These are phyloP conservation scores for Nothoprocta perdicaria DNA, from an alignment of 2,113 vertebrate species.

Conservation along the genomic window DNA sequence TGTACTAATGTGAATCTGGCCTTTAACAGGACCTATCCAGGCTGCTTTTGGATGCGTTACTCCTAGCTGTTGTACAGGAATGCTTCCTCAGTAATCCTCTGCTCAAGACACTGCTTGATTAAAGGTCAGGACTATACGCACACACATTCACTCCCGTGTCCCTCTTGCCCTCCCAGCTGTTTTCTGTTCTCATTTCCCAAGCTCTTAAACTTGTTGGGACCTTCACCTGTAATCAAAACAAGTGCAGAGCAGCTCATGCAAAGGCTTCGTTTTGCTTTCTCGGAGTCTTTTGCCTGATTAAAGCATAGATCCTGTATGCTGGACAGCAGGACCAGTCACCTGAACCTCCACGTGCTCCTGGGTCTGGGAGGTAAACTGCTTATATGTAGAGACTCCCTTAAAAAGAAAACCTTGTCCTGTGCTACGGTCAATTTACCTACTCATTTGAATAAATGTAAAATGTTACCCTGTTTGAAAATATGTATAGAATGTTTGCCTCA, in stretches of 20 bases:
- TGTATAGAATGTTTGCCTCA: constrained; percentile 23
- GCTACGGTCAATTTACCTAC: constrained; percentile 23
- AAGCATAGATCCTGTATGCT: neutral
- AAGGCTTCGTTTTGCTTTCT: neutral
- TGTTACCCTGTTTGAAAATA: constrained; percentile 51
- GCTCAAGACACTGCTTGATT: neutral
- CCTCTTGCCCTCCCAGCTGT: neutral
- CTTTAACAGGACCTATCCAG: neutral
- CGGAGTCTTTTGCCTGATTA: neutral
- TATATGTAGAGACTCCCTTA: neutral
- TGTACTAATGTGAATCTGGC: neutral
- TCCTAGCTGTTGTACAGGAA: neutral
- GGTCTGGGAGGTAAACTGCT: constrained; percentile 23
- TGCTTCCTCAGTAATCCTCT: neutral
- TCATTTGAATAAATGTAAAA: constrained; percentile 62
- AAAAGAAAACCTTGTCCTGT: constrained; percentile 47
- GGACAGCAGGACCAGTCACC: neutral
- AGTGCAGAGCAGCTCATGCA: neutral
- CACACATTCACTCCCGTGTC: neutral
- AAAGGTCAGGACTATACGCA: neutral
- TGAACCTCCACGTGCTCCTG: constrained; percentile 16
- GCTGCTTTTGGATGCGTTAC: neutral
- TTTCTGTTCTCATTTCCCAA: neutral
- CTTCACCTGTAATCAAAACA: constrained; percentile 15
- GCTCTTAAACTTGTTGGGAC: neutral